Conservation (phyloP, 2,797 vertebrate species). For the Alauda arvensis region DNA sequence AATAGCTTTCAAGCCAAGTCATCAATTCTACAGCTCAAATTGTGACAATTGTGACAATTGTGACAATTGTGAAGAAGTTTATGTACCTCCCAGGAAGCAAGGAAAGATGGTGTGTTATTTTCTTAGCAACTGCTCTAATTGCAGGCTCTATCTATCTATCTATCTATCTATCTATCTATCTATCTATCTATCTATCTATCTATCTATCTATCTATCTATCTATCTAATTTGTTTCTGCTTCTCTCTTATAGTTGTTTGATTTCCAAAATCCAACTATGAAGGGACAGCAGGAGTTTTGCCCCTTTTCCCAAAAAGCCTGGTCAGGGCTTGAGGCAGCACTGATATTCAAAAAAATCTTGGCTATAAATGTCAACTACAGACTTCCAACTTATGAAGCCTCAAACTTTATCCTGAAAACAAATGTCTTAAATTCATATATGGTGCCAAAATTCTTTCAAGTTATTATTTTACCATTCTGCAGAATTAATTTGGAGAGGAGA, state of each 20-base stretch:
- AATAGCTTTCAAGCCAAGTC: constrained; percentile 19
- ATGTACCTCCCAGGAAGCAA: constrained; percentile 1
- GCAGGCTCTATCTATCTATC: not conserved
- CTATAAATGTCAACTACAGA: not conserved
- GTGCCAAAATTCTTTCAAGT: not conserved
- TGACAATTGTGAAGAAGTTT: not conserved
- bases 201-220: no score
- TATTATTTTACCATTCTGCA: not conserved
- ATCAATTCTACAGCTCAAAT: constrained; percentile 16
- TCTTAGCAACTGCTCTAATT: not conserved
- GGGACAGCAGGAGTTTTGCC: not conserved
- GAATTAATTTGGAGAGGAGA: not conserved
- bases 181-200: no score
- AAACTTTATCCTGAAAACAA: not conserved
- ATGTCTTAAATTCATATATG: not conserved
- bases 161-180: not conserved
- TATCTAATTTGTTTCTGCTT: not conserved
- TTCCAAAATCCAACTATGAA: not conserved
- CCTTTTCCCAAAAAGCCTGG: not conserved
- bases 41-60: not conserved
- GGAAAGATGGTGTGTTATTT: not conserved
- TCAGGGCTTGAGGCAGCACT: not conserved
- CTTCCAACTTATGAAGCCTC: not conserved
- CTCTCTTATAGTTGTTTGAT: not conserved
- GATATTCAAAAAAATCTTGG: not conserved